These are phyloP conservation scores for Caenorhabditis sp. DNA, from an alignment of 2,888 invertebrate species.

Conservation along the genomic window DNA sequence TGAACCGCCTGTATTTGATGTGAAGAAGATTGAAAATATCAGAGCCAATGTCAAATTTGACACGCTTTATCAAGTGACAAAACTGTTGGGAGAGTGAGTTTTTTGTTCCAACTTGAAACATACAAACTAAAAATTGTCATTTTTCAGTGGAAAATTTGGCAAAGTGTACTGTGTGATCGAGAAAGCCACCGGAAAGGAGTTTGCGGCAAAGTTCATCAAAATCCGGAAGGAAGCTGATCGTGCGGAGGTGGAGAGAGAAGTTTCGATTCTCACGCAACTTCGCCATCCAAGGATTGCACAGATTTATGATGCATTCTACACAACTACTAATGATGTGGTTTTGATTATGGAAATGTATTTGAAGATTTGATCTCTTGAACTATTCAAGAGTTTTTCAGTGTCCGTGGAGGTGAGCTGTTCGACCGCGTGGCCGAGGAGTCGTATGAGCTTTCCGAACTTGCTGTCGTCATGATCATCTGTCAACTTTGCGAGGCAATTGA, in stretches of 20 bases:
- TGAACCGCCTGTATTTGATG: slow-evolving; percentile 80
- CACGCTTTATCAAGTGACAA: slow-evolving; percentile 76
- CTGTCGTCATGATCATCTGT: slow-evolving; percentile 96
- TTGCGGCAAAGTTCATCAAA: slow-evolving; percentile 90
- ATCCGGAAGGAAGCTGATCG: slow-evolving; percentile 78
- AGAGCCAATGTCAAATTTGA: slow-evolving; percentile 78
- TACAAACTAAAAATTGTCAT: too few relatives aligned
- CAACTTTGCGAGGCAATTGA: slow-evolving; percentile 96
- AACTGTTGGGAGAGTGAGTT: slow-evolving; percentile 78
- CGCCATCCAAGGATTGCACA: slow-evolving; percentile 97
- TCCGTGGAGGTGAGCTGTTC: slow-evolving; percentile 98
- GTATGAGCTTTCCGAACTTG: slow-evolving; percentile 94
- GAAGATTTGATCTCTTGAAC: neutral
- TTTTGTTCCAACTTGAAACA: too few relatives aligned
- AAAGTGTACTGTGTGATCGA: slow-evolving; percentile 86
- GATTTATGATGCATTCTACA: slow-evolving; percentile 97
- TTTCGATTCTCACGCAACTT: slow-evolving; percentile 95
- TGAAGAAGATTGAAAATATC: slow-evolving; percentile 75
- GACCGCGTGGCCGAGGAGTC: slow-evolving; percentile 99
- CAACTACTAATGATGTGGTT: slow-evolving; percentile 91
- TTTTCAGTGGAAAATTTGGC: slow-evolving; percentile 85
- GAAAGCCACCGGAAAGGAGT: slow-evolving; percentile 86
- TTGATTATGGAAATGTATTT: slow-evolving; percentile 98
- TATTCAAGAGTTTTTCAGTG: slow-evolving; percentile 86
- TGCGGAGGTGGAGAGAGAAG: slow-evolving; percentile 84